Percentiles rank a stretch among this genome's conserved stretches.
These are phyloP conservation scores for Saccostrea glomerata DNA, from an alignment of 1,140 invertebrate species.

Conservation along the genomic window DNA sequence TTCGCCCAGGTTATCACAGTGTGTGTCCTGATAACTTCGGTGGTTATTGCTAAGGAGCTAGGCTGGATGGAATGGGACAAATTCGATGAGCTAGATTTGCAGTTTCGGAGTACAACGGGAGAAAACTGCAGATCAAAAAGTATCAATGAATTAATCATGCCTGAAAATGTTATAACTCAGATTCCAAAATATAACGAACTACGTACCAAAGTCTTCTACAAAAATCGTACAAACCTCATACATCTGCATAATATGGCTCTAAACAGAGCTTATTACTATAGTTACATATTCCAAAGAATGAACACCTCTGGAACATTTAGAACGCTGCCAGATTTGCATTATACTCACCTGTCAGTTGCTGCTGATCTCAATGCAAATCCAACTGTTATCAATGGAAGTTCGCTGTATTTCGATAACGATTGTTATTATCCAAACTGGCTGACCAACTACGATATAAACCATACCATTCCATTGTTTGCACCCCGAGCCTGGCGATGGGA, in stretches of 20 bases:
- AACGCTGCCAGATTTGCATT: conserved; percentile 98
- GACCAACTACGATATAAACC: conserved; percentile 94
- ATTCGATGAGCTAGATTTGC: conserved; percentile 30
- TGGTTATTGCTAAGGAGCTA: conserved; percentile 10
- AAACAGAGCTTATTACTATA: conserved; percentile 95
- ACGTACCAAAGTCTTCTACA: conserved; percentile 89
- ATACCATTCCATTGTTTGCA: conserved; percentile 96
- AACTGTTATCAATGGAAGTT: conserved; percentile 91
- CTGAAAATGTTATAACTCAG: conserved; percentile 91
- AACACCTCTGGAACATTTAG: conserved; percentile 80
- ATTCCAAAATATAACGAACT: conserved; percentile 96
- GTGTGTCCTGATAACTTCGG: not conserved
- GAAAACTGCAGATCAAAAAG: conserved; percentile 33
- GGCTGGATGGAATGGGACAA: conserved; percentile 30
- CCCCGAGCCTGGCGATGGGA: conserved; percentile 87
- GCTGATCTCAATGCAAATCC: conserved; percentile 96
- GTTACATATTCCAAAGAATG: conserved; percentile 88
- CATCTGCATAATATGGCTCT: conserved; percentile 98
- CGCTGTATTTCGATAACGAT: conserved; percentile 96
- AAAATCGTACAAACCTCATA: conserved; percentile 94
- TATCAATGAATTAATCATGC: conserved; percentile 79
- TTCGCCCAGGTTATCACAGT: not conserved
- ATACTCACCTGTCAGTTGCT: conserved; percentile 95
- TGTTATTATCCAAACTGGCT: conserved; percentile 88
- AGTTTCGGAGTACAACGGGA: not conserved